Base-by-base conservation (phyloP, 2,888 invertebrate species). In the Tanytarsus gracilentus region DNA sequence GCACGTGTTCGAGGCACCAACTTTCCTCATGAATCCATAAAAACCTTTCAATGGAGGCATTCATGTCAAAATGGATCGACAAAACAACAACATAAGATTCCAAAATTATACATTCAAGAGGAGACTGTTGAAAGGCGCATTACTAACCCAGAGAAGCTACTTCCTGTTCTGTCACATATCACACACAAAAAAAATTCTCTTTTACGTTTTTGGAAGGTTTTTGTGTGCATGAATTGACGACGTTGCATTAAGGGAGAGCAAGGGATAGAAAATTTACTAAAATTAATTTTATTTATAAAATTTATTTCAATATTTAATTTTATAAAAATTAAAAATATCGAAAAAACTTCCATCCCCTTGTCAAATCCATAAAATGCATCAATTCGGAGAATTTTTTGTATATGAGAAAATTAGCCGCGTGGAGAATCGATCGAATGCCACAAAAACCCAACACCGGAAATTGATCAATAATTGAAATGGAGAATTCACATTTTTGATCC, bases 91-190 rank as follows among this genome's bases (percentile, higher is more conserved):
- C 53, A 29, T 11, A 33, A 53, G 16, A 21, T 36, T 21, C 36
- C 33, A 23, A 26, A 55, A 29, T 58, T 58, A 48, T 58, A 58
- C 25, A 58, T 58, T 58, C 58, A 27, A 30, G 16, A 39, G 18
- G 48, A 44, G 44, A 5, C 33, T 30, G 44, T 29, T 48, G 58
- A 48, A 58, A 48, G 58, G 39, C 58, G 58, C 58, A 58, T 58
- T 58, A 58, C 58, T 58, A 58, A 58, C 58, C 58, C 48, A 58
- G 58, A 48, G 58, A 58, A 58, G 44, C 48, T 11, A 58, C 48
- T 58, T 58, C 58, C 58, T 44, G 44, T 48, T 58, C 58, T 58
- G 58, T 58, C 58, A 58, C 58, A 58, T 30, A 44, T 44, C 44
- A 44, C 21, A 51, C 2, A 21, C 9, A 18, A 39, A 25, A 18